phyloP scores from a whole-genome alignment of 2,888 invertebrate genomes.

The Drosophila subquinaria region DNA sequence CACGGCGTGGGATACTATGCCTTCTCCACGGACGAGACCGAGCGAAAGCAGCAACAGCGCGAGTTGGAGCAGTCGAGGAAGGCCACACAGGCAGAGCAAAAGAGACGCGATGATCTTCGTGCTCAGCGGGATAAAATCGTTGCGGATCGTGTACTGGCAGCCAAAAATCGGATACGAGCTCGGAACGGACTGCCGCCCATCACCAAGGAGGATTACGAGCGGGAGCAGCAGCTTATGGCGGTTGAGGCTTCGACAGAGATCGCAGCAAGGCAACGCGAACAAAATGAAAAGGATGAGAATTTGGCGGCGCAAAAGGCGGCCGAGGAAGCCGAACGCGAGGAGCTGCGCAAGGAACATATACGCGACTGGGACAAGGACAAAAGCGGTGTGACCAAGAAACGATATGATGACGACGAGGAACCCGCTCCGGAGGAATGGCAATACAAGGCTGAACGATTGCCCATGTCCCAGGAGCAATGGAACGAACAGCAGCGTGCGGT shows the following conservation, averaged over 20 bases:
- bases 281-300: slow-evolving; percentile 79
- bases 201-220: slow-evolving; percentile 86
- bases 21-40: slow-evolving; percentile 94
- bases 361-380: slow-evolving; percentile 90
- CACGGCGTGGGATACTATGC: slow-evolving; percentile 97
- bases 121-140: slow-evolving; percentile 89
- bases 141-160: slow-evolving; percentile 90
- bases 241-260: slow-evolving; percentile 34
- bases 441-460: slow-evolving; percentile 82
- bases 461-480: slow-evolving; percentile 85
- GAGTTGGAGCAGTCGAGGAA: slow-evolving; percentile 90
- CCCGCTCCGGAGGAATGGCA: slow-evolving; percentile 71
- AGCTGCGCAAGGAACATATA: slow-evolving; percentile 86
- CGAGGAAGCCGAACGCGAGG: slow-evolving; percentile 84
- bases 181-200: slow-evolving; percentile 91
- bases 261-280: slow-evolving; percentile 73
- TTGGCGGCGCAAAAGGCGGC: slow-evolving; percentile 70
- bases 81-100: slow-evolving; percentile 90
- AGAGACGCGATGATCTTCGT: slow-evolving; percentile 88
- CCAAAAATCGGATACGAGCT: slow-evolving; percentile 90
- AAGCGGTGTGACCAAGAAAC: slow-evolving; percentile 23
- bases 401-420: slow-evolving; percentile 2
- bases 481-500: slow-evolving; percentile 89
- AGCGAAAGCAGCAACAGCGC: slow-evolving; percentile 92
- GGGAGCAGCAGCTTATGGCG: slow-evolving; percentile 42